Evolutionary conservation across 2,797 vertebrate genomes (phyloP).

Genomic region (Amblyopsis hoosieri): DNA sequence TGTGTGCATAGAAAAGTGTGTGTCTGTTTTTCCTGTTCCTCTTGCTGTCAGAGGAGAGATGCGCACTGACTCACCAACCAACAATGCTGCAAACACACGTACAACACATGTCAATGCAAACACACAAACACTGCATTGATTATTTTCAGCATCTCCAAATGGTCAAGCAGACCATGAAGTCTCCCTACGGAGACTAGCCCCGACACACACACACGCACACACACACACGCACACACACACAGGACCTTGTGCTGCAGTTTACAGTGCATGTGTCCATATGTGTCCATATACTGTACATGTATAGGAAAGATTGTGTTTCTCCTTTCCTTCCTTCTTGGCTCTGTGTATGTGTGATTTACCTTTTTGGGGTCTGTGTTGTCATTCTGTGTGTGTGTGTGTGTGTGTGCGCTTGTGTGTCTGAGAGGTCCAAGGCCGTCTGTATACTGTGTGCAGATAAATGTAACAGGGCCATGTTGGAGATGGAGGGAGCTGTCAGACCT

Average conservation of each 20-base stretch:
- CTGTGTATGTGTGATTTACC: slow-evolving; percentile 7
- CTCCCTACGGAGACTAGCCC: slow-evolving; percentile 22
- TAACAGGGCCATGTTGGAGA: slow-evolving; percentile 79
- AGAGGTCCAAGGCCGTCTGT: slow-evolving; percentile 84
- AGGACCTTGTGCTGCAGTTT: neutral
- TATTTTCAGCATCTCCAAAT: slow-evolving; percentile 53
- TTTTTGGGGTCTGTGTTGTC: slow-evolving; percentile 3
- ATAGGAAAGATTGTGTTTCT: neutral
- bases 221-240: neutral
- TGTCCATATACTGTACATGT: neutral
- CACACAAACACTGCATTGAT: slow-evolving; percentile 54
- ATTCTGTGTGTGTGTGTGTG: slow-evolving; percentile 19
- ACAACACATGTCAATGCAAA: slow-evolving; percentile 57
- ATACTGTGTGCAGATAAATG: slow-evolving; percentile 85
- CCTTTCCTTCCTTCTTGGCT: neutral
- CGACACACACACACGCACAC: neutral
- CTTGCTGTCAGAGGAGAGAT: slow-evolving; percentile 32
- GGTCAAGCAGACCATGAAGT: slow-evolving; percentile 27
- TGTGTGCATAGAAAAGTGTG: slow-evolving; percentile 1
- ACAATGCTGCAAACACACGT: slow-evolving; percentile 40
- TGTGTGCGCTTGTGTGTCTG: slow-evolving; percentile 33
- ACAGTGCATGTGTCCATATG: neutral
- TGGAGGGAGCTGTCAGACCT: slow-evolving; percentile 89
- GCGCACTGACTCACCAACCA: slow-evolving; percentile 52
- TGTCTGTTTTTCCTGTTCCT: neutral